phyloP scores from a whole-genome alignment of 2,888 invertebrate genomes.

The Megalurothrips usitatus region DNA sequence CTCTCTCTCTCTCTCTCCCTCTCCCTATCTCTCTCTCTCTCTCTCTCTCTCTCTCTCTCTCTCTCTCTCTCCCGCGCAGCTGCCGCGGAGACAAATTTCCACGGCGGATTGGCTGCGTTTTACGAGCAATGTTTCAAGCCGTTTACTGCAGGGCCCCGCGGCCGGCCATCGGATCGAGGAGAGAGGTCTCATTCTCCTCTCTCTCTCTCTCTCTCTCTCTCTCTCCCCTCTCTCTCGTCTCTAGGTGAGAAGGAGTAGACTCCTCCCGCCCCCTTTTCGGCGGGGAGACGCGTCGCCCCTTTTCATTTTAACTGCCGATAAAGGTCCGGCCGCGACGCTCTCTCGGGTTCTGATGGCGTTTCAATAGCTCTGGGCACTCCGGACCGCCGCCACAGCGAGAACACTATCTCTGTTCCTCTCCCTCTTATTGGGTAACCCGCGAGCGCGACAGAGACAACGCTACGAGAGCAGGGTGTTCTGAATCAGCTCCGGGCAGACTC shows the following conservation, averaged over 20 bases:
- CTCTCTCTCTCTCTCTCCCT: background rate
- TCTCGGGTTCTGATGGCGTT: constrained; percentile 1
- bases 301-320: constrained; percentile 1
- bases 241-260: too few species aligned
- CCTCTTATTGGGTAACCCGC: too few species aligned
- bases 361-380: background rate
- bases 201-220: too few species aligned
- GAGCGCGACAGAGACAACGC: too few species aligned
- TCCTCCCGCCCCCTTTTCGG: background rate
- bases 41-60: background rate
- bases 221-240: too few species aligned
- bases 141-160: background rate
- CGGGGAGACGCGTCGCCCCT: background rate
- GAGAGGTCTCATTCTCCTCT: too few species aligned
- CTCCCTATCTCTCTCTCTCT: background rate
- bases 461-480: background rate
- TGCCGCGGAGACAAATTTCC: background rate
- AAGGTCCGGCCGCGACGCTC: background rate
- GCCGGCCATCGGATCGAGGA: too few species aligned
- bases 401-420: too few species aligned
- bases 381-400: too few species aligned
- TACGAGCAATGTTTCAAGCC: constrained; percentile 16
- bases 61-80: background rate
- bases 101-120: background rate
- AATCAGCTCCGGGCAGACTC: background rate